These are phyloP conservation scores for Epistrophe grossulariae DNA, from an alignment of 2,888 invertebrate genomes.

Conservation along the genomic window DNA sequence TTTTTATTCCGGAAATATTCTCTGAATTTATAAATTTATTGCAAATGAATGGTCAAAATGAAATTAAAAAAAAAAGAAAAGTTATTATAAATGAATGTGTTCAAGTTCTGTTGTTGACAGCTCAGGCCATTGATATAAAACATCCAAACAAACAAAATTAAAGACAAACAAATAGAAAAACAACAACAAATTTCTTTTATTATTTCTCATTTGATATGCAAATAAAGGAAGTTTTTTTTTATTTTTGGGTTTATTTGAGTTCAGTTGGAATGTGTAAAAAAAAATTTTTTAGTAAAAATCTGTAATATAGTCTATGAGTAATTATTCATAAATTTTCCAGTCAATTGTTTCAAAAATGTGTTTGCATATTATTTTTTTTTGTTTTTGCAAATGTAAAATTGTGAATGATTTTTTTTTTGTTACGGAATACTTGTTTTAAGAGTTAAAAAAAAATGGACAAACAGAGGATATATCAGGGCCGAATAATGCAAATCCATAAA, in stretches of 20 bases:
- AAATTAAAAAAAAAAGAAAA: background rate
- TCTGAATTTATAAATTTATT: constrained; percentile 73
- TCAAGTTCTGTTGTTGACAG: constrained; percentile 63
- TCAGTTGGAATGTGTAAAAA: background rate
- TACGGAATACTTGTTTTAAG: background rate
- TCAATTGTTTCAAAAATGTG: constrained; percentile 72
- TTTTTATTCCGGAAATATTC: constrained; percentile 17
- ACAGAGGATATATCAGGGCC: constrained; percentile 4
- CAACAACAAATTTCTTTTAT: no score
- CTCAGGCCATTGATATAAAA: constrained; percentile 25
- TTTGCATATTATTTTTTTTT: constrained; percentile 42
- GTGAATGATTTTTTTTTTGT: background rate
- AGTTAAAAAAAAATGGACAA: constrained; percentile 7
- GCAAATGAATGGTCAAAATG: constrained; percentile 67
- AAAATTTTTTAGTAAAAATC: constrained; percentile 5
- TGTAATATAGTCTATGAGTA: constrained; percentile 51
- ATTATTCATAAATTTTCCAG: constrained; percentile 75
- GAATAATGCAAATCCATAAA: constrained; percentile 16
- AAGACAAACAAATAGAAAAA: background rate
- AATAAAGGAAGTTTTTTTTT: constrained; percentile 38
- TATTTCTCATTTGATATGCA: constrained; percentile 69
- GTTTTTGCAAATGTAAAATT: constrained; percentile 6
- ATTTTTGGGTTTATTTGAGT: background rate
- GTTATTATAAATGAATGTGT: constrained; percentile 39
- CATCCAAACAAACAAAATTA: constrained; percentile 2